Base-by-base conservation (phyloP, 2,888 invertebrate genomes). In the Pollenia griseotomentosa region DNA sequence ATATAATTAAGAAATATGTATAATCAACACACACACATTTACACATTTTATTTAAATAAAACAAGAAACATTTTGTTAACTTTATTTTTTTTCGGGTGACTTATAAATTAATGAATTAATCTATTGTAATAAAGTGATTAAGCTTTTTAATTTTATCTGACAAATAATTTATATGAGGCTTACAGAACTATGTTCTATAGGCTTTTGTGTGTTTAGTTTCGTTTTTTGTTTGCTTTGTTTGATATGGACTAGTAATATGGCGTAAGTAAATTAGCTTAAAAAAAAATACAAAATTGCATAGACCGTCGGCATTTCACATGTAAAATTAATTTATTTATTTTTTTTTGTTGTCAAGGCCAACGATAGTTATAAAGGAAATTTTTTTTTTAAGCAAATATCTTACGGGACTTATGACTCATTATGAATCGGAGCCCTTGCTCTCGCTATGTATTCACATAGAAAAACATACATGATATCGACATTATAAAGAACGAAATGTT, bases 111-210 rank as follows among this genome's bases (percentile, higher is more conserved):
- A 70, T 70, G 68, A 68, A 33, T 79, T 79, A 84, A 84, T 84
- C 74, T 61, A 53, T 79, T 68, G 51, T 79, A 68, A 84, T 84
- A 84, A 79, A 84, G 74, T 73, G 79, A 83, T 84, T 84, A 73
- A 48, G 83, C 57, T 84, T 79, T 84, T 79, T 59, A 65, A 53
- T 65, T 63, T 65, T 75, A 75, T 75, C 63, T 74, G 40, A 33
- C 46, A 33, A 33, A 33, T 33, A 44, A 63, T 70, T 68, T 75
- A 44, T 23, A 8, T 74, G 16, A n/a, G 40, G 2, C n/a, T 40
- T 2, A 65, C n/a, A 51, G 8, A 44, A 44, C 19, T n/a, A 19
- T 61, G 33, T 61, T 53, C 57, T 74, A 53, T 79, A 19, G 55
- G 12, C 19, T 55, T 57, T 23, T 2, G 7, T 1, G 14, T 57